These are phyloP conservation scores for Struthidea cinerea DNA, from an alignment of 2,113 vertebrate species.

Conservation along the genomic window DNA sequence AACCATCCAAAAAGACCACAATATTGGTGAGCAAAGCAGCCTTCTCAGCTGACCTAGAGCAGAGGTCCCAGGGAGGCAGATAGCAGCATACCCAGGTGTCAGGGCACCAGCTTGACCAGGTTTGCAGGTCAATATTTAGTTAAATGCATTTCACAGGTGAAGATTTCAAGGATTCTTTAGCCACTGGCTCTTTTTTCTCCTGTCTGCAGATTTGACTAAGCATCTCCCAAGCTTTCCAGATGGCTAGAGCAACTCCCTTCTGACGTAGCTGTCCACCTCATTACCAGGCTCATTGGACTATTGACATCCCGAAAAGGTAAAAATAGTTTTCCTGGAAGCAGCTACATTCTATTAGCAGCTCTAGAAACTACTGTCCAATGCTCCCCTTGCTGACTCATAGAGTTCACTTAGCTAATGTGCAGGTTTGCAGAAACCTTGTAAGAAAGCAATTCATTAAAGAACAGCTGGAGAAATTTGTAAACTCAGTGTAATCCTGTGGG, in stretches of 20 bases:
- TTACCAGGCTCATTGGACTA: background rate
- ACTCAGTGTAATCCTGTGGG: background rate
- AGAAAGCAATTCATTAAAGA: background rate
- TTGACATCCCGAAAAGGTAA: background rate
- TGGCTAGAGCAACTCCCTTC: background rate
- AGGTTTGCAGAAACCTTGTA: background rate
- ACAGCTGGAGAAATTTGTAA: background rate
- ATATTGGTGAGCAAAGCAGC: background rate
- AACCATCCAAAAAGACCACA: background rate
- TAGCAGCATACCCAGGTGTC: background rate
- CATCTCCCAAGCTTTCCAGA: background rate
- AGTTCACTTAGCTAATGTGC: background rate
- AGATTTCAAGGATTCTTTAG: background rate
- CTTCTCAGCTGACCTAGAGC: background rate
- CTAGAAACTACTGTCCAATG: background rate
- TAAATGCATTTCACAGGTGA: background rate
- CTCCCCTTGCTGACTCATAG: background rate
- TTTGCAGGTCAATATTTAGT: background rate
- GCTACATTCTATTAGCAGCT: background rate
- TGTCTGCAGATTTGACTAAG: background rate
- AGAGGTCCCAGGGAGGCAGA: background rate
- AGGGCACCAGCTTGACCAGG: background rate
- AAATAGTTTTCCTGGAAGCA: background rate
- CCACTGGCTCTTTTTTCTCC: background rate
- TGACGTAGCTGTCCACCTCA: fast-evolving